Base-by-base conservation (phyloP, 2,888 invertebrate genomes). In the Lasioglossum marginatum region DNA sequence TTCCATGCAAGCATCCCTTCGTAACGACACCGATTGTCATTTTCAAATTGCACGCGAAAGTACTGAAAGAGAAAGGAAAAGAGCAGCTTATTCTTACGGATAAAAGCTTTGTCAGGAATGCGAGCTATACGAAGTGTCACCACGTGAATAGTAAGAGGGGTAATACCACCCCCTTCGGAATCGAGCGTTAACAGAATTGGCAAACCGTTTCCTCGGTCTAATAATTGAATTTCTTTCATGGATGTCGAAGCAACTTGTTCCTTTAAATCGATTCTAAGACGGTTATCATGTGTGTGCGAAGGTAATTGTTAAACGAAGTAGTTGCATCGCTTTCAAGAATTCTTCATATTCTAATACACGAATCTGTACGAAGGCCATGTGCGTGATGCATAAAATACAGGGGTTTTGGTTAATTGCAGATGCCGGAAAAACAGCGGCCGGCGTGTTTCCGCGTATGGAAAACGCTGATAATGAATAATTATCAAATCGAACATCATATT, bases 351-450 rank as follows among this genome's bases (percentile, higher is more conserved):
- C 12, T 19, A 19, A 48, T 31, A 40, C 57, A 31, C 31, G 1
- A 45, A 73, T 31, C 31, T 19, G 10, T 12, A 57, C 2, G 5
- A 70, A 8, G 27, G 8, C n/a, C 48, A 57, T 63, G 19, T 40
- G 34, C 72, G 23, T 52, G 16, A 45, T 43, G 12, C 27, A 0
- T 74, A 45, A 82, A 40, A 73, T 68, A 40, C 27, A 45, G 14
- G 63, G 12, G 43, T 68, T 80, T 71, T 73, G 83, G 37, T 84
- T 80, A 70, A 77, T 93, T 93, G 14, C 92, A 94, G 94, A 94
- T 94, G 94, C 88, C 92, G 92, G 90, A 88, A 86, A 87, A 88
- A 83, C 89, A 90, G 84, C 89, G 80, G 88, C 84, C 90, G 89
- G 91, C 91, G 90, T 91, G 88, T 89, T 91, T 89, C 83, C 91